Conservation (phyloP, 2,797 vertebrate species). For the Molossus molossus region DNA sequence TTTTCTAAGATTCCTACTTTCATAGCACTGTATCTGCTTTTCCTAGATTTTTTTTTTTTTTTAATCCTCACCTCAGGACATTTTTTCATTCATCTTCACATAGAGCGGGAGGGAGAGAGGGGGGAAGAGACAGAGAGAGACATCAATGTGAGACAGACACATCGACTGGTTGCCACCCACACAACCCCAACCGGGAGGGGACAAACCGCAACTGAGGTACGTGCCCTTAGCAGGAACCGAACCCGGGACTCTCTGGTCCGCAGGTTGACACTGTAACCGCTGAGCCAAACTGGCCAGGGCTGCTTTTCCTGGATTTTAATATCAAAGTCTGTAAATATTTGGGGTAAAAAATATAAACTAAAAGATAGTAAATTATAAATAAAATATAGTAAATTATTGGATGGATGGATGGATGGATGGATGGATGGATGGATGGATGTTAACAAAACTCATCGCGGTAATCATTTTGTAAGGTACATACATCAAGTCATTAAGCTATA, state of each 20-base stretch:
- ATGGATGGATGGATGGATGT: neutral
- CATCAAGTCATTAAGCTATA: neutral
- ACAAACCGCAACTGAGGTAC: too few species aligned
- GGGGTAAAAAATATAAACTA: slow-evolving; percentile 1
- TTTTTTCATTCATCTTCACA: too few species aligned
- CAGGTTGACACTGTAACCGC: too few species aligned
- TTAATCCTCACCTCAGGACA: too few species aligned
- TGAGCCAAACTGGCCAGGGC: neutral
- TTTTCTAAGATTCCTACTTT: neutral
- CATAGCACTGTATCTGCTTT: neutral
- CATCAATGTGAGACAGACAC: too few species aligned
- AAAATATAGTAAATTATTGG: slow-evolving; percentile 22
- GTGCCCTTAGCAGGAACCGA: too few species aligned
- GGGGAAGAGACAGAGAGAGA: too few species aligned
- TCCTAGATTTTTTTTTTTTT: neutral
- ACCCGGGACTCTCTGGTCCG: too few species aligned
- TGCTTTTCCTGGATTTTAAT: slow-evolving; percentile 27
- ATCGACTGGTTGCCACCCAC: too few species aligned
- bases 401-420: neutral
- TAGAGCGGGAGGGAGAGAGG: too few species aligned
- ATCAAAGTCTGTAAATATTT: slow-evolving; percentile 9
- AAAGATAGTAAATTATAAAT: slow-evolving; percentile 44
- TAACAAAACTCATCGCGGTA: neutral
- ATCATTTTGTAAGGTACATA: neutral
- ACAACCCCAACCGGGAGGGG: too few species aligned